Evolutionary conservation across 2,113 vertebrate species (phyloP).

Genomic region (Alouatta palliata): DNA sequence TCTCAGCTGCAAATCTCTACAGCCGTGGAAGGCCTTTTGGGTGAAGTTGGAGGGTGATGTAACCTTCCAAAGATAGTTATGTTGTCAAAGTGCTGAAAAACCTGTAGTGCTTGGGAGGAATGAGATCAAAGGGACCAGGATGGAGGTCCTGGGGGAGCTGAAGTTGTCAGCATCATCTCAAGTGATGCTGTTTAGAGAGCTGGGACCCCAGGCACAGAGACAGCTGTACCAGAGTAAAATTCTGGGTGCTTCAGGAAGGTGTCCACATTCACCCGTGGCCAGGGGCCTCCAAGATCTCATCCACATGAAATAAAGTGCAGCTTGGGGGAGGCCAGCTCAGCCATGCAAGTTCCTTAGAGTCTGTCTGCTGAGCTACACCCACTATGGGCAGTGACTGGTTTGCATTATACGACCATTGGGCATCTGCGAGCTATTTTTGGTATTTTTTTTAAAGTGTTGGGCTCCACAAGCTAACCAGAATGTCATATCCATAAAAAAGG

Average conservation of each 20-base stretch:
- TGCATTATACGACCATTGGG: not conserved
- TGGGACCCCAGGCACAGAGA: not conserved
- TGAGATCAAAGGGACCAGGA: not conserved
- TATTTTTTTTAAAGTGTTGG: not conserved
- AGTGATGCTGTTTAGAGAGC: not conserved
- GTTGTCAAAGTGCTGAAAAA: slow-evolving; percentile 65
- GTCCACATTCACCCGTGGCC: not conserved
- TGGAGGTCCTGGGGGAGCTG: not conserved
- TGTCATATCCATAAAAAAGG: not conserved
- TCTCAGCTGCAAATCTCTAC: slow-evolving; percentile 45
- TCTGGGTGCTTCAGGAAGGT: not conserved
- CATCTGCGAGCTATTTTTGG: slow-evolving; percentile 43
- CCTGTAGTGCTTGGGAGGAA: not conserved
- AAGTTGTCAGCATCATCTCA: not conserved
- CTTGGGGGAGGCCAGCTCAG: not conserved
- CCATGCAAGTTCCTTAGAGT: not conserved
- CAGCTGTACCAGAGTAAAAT: not conserved
- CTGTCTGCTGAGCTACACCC: not conserved
- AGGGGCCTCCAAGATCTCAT: not conserved
- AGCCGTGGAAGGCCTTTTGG: slow-evolving; percentile 66
- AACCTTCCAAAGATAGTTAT: slow-evolving; percentile 82
- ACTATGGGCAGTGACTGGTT: not conserved
- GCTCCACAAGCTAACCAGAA: slow-evolving; percentile 10
- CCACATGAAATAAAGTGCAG: not conserved
- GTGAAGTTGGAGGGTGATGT: slow-evolving; percentile 79